Evolutionary conservation across 2,797 vertebrate genomes (phyloP).

Genomic region (Pantherophis alleghaniensis): DNA sequence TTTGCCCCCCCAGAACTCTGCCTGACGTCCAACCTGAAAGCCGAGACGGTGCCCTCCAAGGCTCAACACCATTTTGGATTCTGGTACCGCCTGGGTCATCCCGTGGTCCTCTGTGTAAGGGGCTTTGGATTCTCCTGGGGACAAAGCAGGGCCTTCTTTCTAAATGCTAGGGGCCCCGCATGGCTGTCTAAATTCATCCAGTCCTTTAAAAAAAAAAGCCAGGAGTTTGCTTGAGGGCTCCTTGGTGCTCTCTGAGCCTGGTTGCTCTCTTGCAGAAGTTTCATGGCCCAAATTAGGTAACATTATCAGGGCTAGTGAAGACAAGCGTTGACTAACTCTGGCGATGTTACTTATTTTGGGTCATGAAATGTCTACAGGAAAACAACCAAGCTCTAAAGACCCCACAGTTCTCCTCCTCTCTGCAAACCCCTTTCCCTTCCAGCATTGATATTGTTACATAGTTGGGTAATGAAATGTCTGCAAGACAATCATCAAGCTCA

Average conservation of each 20-base stretch:
- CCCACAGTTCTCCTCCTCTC: not conserved
- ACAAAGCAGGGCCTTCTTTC: not conserved
- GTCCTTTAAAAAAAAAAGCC: not conserved
- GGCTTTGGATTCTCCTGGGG: not conserved
- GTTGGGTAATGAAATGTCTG: not conserved
- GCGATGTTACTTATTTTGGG: not conserved
- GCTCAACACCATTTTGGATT: slow-evolving; percentile 91
- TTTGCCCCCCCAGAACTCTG: slow-evolving; percentile 79
- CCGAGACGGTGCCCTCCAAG: slow-evolving; percentile 84
- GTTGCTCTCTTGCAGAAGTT: too few species aligned
- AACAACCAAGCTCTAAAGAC: not conserved
- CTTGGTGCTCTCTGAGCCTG: not conserved
- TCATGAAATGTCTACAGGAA: not conserved
- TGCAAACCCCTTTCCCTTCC: not conserved
- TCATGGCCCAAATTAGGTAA: not conserved
- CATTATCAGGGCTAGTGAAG: fast-evolving
- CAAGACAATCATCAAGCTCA: not conserved
- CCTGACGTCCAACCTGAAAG: slow-evolving; percentile 94
- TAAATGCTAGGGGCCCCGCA: not conserved
- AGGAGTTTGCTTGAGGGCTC: not conserved
- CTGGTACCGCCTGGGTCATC: slow-evolving; percentile 89
- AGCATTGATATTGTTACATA: not conserved
- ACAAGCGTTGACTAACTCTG: not conserved
- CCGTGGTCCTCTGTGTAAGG: slow-evolving; percentile 91
- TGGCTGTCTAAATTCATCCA: not conserved